Percentiles rank a stretch among this genome's conserved stretches.
phyloP scores from a whole-genome alignment of 2,797 vertebrate genomes.

The Oophaga sylvatica region DNA sequence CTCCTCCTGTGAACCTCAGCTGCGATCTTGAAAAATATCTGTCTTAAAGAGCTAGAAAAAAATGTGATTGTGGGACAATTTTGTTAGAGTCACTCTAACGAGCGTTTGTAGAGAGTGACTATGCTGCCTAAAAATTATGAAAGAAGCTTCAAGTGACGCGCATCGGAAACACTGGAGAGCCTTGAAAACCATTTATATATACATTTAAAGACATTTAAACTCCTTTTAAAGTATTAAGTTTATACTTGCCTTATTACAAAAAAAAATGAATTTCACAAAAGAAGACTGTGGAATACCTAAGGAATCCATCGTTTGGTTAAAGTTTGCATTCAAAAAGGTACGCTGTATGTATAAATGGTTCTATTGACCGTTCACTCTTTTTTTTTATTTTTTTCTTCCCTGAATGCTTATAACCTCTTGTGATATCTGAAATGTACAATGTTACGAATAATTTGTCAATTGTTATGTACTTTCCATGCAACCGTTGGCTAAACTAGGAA shows the following conservation, averaged over 20 bases:
- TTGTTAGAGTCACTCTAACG: constrained; percentile 58
- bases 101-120: constrained; percentile 53
- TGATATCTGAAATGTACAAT: constrained; percentile 59
- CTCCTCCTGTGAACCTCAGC: constrained; percentile 61
- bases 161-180: constrained; percentile 62
- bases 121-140: constrained; percentile 57
- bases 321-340: constrained; percentile 53
- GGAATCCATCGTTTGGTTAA: constrained; percentile 61
- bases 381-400: constrained; percentile 27
- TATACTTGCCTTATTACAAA: constrained; percentile 62
- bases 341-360: constrained; percentile 63
- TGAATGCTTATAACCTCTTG: constrained; percentile 59
- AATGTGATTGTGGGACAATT: constrained; percentile 59
- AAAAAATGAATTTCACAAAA: constrained; percentile 46
- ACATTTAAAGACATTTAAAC: constrained; percentile 58
- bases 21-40: constrained; percentile 60
- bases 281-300: constrained; percentile 51
- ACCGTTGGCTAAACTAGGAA: constrained; percentile 42
- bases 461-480: constrained; percentile 59
- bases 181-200: constrained; percentile 63
- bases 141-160: constrained; percentile 60
- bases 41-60: constrained; percentile 61
- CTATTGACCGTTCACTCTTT: constrained; percentile 50
- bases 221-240: constrained; percentile 40
- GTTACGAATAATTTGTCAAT: constrained; percentile 55